Evolutionary conservation across 2,888 invertebrate genomes (phyloP), one percentile per base, ranked within the genome.

Genomic region (Ametastegia equiseti): DNA sequence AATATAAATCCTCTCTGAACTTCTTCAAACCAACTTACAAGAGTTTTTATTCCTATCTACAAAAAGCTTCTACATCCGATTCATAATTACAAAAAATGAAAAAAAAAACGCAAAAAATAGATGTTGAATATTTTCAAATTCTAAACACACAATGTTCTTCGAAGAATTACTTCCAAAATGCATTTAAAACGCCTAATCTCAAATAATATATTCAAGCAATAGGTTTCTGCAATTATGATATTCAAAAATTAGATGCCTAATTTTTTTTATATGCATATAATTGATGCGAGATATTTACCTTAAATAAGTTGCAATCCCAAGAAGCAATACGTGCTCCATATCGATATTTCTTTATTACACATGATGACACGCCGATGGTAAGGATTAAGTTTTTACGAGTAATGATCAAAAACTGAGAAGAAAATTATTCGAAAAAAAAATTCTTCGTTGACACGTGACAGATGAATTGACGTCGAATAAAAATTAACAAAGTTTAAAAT

Each of bases 231-330:
- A n/a, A n/a, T n/a, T n/a, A n/a, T n/a, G n/a, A n/a, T n/a, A n/a
- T n/a, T n/a, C n/a, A n/a, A n/a, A n/a, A n/a, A n/a, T n/a, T n/a
- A n/a, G n/a, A n/a, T n/a, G n/a, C n/a, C n/a, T n/a, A n/a, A n/a
- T n/a, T n/a, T n/a, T n/a, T n/a, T n/a, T n/a, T n/a, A n/a, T n/a
- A n/a, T n/a, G n/a, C n/a, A n/a, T n/a, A n/a, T n/a, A n/a, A n/a
- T n/a, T n/a, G 9, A 42, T 42, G 42, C 9, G 42, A 6, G 13
- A 30, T 11, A 30, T 39, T 67, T 67, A 67, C 65, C 65, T 67
- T n/a, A 67, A 39, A 36, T 6, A 15, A 67, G 39, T 39, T n/a
- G 39, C 9, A 67, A 67, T 67, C 39, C 65, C 36, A 67, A 67
- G 7, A n/a, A n/a, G n/a, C n/a, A n/a, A 23, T 30, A 60, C 15